These are phyloP conservation scores for Leptinotarsa lineolata DNA, from an alignment of 1,140 invertebrate species.

Conservation along the genomic window DNA sequence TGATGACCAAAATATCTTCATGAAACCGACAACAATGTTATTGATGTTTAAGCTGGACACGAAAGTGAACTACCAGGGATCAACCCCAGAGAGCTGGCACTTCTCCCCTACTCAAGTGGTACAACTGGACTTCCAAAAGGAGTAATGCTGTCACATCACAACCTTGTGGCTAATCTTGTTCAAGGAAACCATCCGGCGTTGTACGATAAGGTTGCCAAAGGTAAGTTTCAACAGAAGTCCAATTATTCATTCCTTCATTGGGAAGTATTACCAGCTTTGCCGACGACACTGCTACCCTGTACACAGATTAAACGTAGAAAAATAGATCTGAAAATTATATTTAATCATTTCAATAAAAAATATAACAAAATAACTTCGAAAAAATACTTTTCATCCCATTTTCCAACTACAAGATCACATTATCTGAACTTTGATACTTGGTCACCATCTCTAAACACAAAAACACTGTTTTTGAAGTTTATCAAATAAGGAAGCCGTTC, in stretches of 20 bases:
- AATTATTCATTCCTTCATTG: background rate
- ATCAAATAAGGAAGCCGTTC: no score
- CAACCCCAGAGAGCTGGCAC: constrained; percentile 59
- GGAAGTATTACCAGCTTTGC: no score
- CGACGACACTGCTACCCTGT: no score
- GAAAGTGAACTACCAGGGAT: constrained; percentile 59
- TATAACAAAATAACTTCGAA: no score
- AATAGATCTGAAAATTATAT: no score
- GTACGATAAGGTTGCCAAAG: constrained; percentile 51
- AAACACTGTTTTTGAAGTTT: no score
- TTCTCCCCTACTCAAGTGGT: constrained; percentile 79
- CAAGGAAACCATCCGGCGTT: constrained; percentile 58
- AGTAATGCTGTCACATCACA: constrained; percentile 82
- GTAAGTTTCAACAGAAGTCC: constrained; percentile 21
- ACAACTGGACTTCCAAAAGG: constrained; percentile 92
- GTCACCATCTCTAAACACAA: no score
- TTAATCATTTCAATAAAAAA: no score
- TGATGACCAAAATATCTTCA: background rate
- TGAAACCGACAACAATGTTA: background rate
- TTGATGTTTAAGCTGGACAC: constrained; percentile 55
- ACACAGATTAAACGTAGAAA: no score
- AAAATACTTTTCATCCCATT: no score
- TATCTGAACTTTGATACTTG: no score
- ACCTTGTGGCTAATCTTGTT: constrained; percentile 71
- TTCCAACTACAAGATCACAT: no score